Evolutionary conservation across 2,888 invertebrate genomes (phyloP).

Genomic region (Gastrophysa polygoni): DNA sequence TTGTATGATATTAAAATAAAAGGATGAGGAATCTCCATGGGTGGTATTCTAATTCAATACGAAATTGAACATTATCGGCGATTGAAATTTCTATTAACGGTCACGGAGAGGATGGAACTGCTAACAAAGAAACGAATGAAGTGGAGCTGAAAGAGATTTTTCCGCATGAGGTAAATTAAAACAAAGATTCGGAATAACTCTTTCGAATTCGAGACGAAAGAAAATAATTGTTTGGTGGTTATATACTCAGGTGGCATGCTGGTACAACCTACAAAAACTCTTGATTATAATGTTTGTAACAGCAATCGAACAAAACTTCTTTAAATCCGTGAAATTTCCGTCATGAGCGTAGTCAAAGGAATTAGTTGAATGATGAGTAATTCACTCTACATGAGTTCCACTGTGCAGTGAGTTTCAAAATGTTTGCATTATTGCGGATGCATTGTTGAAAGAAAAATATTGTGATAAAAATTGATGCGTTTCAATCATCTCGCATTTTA

Average conservation of each 20-base stretch:
- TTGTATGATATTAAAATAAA: too few species aligned
- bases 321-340: constrained; percentile 11
- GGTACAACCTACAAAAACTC: constrained; percentile 16
- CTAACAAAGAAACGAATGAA: constrained; percentile 9
- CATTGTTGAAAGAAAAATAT: too few species aligned
- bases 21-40: background rate
- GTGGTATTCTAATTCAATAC: background rate
- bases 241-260: constrained; percentile 19
- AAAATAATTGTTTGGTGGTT: constrained; percentile 24
- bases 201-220: background rate
- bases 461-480: too few species aligned
- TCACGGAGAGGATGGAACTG: background rate
- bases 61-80: background rate
- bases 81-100: background rate
- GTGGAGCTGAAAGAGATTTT: constrained; percentile 16
- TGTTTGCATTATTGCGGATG: too few species aligned
- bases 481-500: too few species aligned
- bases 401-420: too few species aligned
- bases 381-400: too few species aligned
- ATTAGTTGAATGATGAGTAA: too few species aligned
- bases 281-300: constrained; percentile 22
- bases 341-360: constrained; percentile 5
- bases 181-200: constrained; percentile 7
- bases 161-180: constrained; percentile 20
- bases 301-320: constrained; percentile 10